Evolutionary conservation across 2,888 invertebrate genomes (phyloP).

Genomic region (Cataglyphis rosenhaueri): DNA sequence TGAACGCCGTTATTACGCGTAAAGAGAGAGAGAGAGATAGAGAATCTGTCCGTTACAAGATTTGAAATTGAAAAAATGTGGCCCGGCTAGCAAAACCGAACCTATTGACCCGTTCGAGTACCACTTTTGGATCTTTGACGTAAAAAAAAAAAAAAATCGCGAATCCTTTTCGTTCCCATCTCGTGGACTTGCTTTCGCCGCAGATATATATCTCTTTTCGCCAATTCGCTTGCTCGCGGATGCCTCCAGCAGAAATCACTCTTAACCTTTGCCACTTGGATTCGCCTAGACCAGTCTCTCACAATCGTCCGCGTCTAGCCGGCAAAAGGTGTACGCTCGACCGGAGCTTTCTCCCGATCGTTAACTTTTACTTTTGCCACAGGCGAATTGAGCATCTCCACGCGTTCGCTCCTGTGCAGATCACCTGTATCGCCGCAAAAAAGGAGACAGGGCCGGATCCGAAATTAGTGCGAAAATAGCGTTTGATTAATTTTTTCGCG

Average conservation of each 20-base stretch:
- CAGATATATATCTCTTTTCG: background rate
- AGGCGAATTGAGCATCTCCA: conserved; percentile 76
- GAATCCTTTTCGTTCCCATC: background rate
- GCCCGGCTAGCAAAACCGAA: background rate
- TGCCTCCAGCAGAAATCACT: conserved; percentile 28
- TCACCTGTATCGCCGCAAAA: background rate
- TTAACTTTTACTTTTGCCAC: conserved; percentile 85
- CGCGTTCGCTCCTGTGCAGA: background rate
- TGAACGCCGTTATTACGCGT: conserved; percentile 48
- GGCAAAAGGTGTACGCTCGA: conserved; percentile 29
- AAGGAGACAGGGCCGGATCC: background rate
- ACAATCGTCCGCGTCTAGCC: conserved; percentile 47
- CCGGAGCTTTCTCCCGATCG: conserved; percentile 81
- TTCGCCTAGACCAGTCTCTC: conserved; percentile 38
- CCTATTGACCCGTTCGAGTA: background rate
- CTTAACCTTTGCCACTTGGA: conserved; percentile 61
- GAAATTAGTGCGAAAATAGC: background rate
- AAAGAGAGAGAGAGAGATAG: too few species aligned
- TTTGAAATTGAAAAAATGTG: background rate
- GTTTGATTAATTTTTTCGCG: background rate
- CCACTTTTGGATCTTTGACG: conserved; percentile 10
- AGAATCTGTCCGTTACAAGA: background rate
- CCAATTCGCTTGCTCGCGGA: background rate
- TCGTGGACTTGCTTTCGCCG: conserved; percentile 7
- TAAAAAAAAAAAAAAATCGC: background rate